These are phyloP conservation scores for Drosophila tropicalis DNA, from an alignment of 1,140 invertebrate genomes.

Conservation along the genomic window DNA sequence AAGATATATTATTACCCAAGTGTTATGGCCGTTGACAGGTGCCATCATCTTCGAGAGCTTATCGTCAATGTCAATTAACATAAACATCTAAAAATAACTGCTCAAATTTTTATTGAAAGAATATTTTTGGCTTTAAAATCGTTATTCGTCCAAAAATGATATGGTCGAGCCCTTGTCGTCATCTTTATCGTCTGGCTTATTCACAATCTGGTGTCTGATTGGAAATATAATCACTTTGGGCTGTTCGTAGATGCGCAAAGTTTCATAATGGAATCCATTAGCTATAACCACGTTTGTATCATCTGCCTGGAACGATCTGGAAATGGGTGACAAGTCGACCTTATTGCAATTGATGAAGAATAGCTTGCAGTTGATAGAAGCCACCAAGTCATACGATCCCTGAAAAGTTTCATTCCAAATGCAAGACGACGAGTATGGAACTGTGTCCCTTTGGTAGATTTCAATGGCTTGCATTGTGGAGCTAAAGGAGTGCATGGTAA, in stretches of 20 bases:
- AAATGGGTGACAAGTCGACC: slow-evolving; percentile 37
- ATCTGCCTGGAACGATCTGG: background rate
- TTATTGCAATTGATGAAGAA: slow-evolving; percentile 65
- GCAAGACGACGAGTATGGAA: slow-evolving; percentile 28
- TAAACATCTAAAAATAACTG: slow-evolving; percentile 64
- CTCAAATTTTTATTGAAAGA: slow-evolving; percentile 43
- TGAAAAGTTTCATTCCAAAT: slow-evolving; percentile 66
- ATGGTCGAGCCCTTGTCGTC: slow-evolving; percentile 17
- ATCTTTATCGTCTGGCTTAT: background rate
- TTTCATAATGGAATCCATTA: slow-evolving; percentile 66
- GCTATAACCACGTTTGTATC: slow-evolving; percentile 19
- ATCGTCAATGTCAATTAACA: slow-evolving; percentile 69
- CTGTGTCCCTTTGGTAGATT: slow-evolving; percentile 38
- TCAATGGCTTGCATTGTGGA: slow-evolving; percentile 45
- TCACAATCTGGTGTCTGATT: slow-evolving; percentile 28
- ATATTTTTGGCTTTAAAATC: slow-evolving; percentile 40
- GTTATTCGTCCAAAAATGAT: slow-evolving; percentile 43
- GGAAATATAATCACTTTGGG: slow-evolving; percentile 67
- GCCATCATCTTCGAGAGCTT: slow-evolving; percentile 65
- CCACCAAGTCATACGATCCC: slow-evolving; percentile 60
- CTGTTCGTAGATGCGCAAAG: slow-evolving; percentile 31
- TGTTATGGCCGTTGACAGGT: slow-evolving; percentile 62
- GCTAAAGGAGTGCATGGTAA: slow-evolving; percentile 55
- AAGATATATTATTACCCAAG: slow-evolving; percentile 53
- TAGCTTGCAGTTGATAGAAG: slow-evolving; percentile 23